These are phyloP conservation scores for Gallinago solitaria DNA, from an alignment of 2,797 vertebrate species.

Conservation along the genomic window DNA sequence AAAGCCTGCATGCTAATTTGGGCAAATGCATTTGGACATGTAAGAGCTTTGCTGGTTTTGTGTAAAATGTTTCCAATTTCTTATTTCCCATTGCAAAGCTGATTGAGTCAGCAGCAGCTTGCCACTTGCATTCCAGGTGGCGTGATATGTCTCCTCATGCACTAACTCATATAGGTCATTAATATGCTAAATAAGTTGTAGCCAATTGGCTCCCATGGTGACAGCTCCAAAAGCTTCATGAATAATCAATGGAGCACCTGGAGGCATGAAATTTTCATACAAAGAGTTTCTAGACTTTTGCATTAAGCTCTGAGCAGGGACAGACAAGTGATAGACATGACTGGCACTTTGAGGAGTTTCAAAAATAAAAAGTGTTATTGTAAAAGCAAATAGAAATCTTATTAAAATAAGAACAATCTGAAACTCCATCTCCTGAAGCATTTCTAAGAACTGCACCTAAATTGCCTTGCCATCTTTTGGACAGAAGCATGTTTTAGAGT, in stretches of 20 bases:
- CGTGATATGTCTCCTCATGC: conserved; percentile 52
- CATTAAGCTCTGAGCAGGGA: conserved; percentile 58
- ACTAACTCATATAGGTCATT: conserved; percentile 77
- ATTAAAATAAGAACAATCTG: conserved; percentile 22
- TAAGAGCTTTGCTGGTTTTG: not conserved
- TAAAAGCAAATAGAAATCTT: conserved; percentile 36
- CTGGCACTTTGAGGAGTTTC: conserved; percentile 50
- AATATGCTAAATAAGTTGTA: conserved; percentile 78
- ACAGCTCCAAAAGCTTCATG: conserved; percentile 76
- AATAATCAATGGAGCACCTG: conserved; percentile 81
- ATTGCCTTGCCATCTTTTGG: not conserved
- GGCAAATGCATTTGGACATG: conserved; percentile 36
- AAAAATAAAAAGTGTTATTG: conserved; percentile 52
- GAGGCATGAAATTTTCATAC: conserved; percentile 80
- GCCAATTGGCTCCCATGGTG: conserved; percentile 78
- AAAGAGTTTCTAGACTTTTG: conserved; percentile 67
- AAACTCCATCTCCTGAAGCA: not conserved
- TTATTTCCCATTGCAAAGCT: conserved; percentile 58
- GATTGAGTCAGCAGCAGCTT: conserved; percentile 63
- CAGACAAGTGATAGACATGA: conserved; percentile 62
- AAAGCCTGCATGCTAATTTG: conserved; percentile 8
- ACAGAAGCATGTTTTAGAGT: not conserved
- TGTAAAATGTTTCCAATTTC: conserved; percentile 45
- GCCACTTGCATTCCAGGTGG: conserved; percentile 73
- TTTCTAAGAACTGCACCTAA: not conserved